Percentiles rank a stretch among this genome's conserved stretches.
These are phyloP conservation scores for Trichechus manatus DNA, from an alignment of 2,113 vertebrate genomes.

Conservation along the genomic window DNA sequence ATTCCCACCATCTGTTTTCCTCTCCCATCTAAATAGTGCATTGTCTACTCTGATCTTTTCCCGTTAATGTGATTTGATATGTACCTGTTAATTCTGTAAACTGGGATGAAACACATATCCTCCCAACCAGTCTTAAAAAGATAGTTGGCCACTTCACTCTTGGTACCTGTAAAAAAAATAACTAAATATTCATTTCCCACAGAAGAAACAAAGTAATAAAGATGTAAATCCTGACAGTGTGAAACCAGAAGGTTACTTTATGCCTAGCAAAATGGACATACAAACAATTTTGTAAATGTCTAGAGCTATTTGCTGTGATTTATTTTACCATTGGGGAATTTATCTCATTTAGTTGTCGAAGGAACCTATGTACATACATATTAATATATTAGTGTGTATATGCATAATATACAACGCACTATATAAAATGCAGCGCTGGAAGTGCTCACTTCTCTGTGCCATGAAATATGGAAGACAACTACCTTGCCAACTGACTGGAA, in stretches of 20 bases:
- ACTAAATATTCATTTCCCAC: slow-evolving; percentile 26
- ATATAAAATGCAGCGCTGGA: background rate
- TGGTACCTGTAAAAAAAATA: background rate
- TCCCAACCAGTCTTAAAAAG: slow-evolving; percentile 46
- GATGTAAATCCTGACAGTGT: slow-evolving; percentile 1
- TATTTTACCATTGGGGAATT: slow-evolving; percentile 47
- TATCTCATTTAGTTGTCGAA: slow-evolving; percentile 26
- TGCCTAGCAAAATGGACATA: slow-evolving; percentile 28
- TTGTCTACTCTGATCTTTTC: slow-evolving; percentile 12
- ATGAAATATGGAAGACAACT: background rate
- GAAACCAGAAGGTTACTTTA: slow-evolving; percentile 46
- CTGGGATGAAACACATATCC: background rate
- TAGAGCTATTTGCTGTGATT: slow-evolving; percentile 4
- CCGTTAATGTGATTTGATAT: background rate
- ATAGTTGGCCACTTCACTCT: background rate
- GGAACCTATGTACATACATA: background rate
- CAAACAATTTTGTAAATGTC: slow-evolving; percentile 16
- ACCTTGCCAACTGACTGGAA: background rate
- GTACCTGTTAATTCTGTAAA: slow-evolving; percentile 48
- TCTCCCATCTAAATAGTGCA: slow-evolving; percentile 7
- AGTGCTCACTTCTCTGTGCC: background rate
- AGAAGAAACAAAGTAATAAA: slow-evolving; percentile 48
- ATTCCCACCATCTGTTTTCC: slow-evolving; percentile 70
- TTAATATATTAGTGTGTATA: background rate
- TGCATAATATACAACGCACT: background rate